Evolutionary conservation across 2,888 invertebrate species (phyloP), one percentile per base, ranked within the genome.

Genomic region (Antheraea yamamai): DNA sequence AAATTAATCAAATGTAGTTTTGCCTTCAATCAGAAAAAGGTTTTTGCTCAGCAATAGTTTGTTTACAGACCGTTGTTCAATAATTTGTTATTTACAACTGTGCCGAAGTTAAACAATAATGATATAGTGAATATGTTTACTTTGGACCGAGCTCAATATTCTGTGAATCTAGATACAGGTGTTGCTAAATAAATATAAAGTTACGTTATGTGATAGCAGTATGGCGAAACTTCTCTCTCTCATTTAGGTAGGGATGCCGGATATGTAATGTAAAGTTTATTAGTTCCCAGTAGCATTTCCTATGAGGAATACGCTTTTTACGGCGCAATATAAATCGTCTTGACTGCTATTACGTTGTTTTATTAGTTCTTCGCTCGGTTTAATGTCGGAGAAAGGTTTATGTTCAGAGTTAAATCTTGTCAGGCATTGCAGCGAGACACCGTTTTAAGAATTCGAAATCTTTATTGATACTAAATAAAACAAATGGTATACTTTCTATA

Each of bases 281-380:
- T 70, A 70, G 70, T 70, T 70, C 70, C 70, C 70, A 70, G 70
- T 70, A 70, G 70, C 70, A 70, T 70, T 39, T 70, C 39, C 70
- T 70, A 70, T 70, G 39, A 70, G 39, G 70, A 70, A 70, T 70
- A 39, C n/a, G 20, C 39, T 61, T 74, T 47, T 74, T 72, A 74
- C 71, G 58, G 12, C 47, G 35, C 39, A 18, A 74, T 61, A 74
- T 74, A 74, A 71, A 72, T 74, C 47, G 58, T 71, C 51, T 26
- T 23, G 35, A 23, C 47, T 16, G 61, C 74, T 61, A 61, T 74
- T 72, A 47, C 58, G 26, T 58, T 47, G 58, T 74, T 74, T 72
- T 72, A 74, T 61, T 55, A 47, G 71, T 72, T 47, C 35, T 74
- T 74, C 39, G 35, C 20, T 58, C 74, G 74, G 71, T 61, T 74